Evolutionary conservation across 2,797 vertebrate genomes (phyloP), one percentile per base, ranked within the genome.

Genomic region (Phylloscopus collybita): DNA sequence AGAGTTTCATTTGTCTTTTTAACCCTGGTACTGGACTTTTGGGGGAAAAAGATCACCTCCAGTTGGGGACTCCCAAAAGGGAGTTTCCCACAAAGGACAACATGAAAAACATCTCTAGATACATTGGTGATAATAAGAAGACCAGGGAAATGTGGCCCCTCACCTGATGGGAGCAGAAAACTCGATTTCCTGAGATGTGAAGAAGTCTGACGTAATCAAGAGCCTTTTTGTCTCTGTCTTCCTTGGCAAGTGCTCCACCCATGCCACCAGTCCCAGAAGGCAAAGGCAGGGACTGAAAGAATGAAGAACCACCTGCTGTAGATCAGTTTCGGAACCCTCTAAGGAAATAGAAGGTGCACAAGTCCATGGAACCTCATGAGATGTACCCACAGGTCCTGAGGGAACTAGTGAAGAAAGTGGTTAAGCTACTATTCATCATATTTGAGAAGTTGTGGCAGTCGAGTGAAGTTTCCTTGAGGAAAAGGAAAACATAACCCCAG

Each of bases 271-370:
- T 30, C 16, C 32, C 10, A 51, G 45, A 34, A 70, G 13, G 8
- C 16, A 30, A 50, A 61, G 26, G 26, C 16, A 44, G 5, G 5
- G 21, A 61, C 32, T 7, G 26, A 51, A 25, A 44, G 16, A 51
- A 36, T 60, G 26, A 70, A 80, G 30, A 60, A 20, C 4, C 5
- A 13, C 10, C 6, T 25, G 6, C 10, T 51, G 13, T 29, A 51
- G 29, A 44, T 45, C 22, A 38, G 13, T 44, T 60, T 60, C 0
- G 0, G 16, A 27, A 53, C 18, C 5, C 12, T 38, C 47, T n/a
- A 17, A 45, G 13, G 47, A 45, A 29, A n/a, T 2, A 16, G 47
- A 45, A 76, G 23, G 40, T 76, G 11, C 19, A 16, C 23, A 53
- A 20, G 38, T 38, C 29, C 23, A 25, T 23, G n/a, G 13, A 69